A percentile compares a stretch with the other conserved stretches of the same genome.
Evolutionary conservation across 2,113 vertebrate species (phyloP).

Genomic region (Urocynchramus pylzowi): DNA sequence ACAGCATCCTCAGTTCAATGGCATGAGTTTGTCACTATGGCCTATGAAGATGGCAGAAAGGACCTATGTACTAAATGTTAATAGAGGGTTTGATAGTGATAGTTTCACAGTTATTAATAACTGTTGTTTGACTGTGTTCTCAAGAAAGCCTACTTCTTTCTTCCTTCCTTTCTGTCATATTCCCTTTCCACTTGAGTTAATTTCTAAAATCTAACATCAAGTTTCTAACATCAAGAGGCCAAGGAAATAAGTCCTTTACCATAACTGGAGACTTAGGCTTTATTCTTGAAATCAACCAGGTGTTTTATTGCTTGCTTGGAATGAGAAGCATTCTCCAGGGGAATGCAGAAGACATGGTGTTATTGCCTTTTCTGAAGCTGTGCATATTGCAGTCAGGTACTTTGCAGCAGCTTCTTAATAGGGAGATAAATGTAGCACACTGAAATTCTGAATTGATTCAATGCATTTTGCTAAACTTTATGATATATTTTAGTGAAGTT

Average conservation of each 20-base stretch:
- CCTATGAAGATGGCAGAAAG: neutral
- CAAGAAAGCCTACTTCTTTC: rapidly evolving
- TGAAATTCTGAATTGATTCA: neutral
- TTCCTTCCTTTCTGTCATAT: neutral
- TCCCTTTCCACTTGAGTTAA: neutral
- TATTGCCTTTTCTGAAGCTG: neutral
- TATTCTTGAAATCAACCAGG: neutral
- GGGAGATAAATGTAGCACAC: neutral
- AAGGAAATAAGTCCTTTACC: neutral
- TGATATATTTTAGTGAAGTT: neutral
- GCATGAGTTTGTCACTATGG: neutral
- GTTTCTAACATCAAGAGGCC: neutral
- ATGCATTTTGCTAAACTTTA: neutral
- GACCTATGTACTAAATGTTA: neutral
- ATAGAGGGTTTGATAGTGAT: neutral
- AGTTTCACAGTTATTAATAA: neutral
- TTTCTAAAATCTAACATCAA: neutral
- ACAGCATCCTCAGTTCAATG: neutral
- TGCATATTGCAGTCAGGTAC: neutral
- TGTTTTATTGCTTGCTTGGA: neutral
- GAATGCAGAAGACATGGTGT: neutral
- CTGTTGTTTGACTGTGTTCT: neutral
- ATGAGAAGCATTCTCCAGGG: neutral
- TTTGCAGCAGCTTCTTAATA: neutral
- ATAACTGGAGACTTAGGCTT: neutral